Base-by-base conservation (phyloP, 2,888 invertebrate genomes). In the Epirrhoe tristata region DNA sequence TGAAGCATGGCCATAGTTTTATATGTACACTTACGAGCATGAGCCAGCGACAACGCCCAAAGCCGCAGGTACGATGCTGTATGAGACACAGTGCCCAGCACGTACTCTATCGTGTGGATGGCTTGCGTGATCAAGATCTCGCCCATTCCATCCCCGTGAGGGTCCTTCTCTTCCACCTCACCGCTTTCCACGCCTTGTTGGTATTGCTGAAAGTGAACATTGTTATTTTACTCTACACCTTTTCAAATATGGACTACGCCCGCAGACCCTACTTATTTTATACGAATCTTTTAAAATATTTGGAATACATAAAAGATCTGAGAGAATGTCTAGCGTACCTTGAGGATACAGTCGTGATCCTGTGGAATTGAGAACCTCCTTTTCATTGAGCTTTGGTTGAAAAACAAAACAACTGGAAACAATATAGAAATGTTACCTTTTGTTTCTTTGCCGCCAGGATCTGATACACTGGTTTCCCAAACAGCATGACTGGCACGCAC, bases 51-150 rank as follows among this genome's bases (percentile, higher is more conserved):
- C 63, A 98, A 90, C 31, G 98, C 98, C 98, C 98, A 98, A 34
- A 98, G 94, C 69, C 98, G 96, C 57, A 98, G 94, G 83, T 98
- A 98, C 0, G 98, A 98, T 0, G 98, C 98, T 0, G 98, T 98
- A 86, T 98, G 98, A 0, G 98, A 98, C 12, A 98, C 96, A n/a
- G 97, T 97, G 50, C 98, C 97, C 57, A 98, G 93, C 64, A 97
- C 97, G 81, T 97, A 98, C 88, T 98, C 98, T 68, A 98, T 98
- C 5, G 98, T 98, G 87, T 98, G 98, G 76, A 98, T 98, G 4
- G 95, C 95, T 81, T 98, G 98, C 74, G 97, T 96, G 74, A 98
- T 97, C 87, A 97, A 94, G 71, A 97, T 85, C 80, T 98, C 98
- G 0, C 96, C 94, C 81, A 96, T 94, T 10, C 96, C 69, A 77